A percentile compares a stretch with the other conserved stretches of the same genome.
Conservation (phyloP, 2,797 vertebrate genomes). For the Poeciliopsis turneri region DNA sequence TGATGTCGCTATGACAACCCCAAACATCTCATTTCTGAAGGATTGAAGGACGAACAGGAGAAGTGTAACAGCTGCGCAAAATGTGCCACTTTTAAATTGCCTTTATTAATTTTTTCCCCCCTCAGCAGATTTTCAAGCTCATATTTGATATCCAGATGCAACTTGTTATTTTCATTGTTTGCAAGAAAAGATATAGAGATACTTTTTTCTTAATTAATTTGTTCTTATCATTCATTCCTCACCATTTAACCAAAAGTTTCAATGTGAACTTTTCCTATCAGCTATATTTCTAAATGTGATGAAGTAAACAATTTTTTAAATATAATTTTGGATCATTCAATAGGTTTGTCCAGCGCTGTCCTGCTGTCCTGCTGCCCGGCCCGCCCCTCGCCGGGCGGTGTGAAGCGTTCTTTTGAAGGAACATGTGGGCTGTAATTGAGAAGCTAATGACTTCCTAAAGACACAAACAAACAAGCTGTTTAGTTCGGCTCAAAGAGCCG, state of each 20-base stretch:
- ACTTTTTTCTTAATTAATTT: not conserved
- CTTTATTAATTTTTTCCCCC: too few species aligned
- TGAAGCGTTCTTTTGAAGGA: conserved; percentile 3
- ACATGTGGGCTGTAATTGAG: conserved; percentile 33
- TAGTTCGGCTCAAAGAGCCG: not conserved
- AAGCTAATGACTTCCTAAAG: conserved; percentile 26
- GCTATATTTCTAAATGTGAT: not conserved
- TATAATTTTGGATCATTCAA: not conserved
- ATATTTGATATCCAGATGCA: not conserved
- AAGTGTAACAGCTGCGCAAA: not conserved
- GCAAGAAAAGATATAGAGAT: not conserved
- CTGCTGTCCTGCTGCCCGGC: not conserved
- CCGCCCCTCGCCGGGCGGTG: not conserved
- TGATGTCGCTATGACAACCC: conserved; percentile 21
- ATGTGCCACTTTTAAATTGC: not conserved
- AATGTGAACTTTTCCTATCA: not conserved
- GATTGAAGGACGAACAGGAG: not conserved
- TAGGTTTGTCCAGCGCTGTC: not conserved
- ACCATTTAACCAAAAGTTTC: not conserved
- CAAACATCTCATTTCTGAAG: not conserved
- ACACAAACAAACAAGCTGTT: conserved; percentile 28
- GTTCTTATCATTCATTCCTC: not conserved
- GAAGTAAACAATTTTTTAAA: not conserved
- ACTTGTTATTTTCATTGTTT: not conserved
- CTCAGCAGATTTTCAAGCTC: not conserved